phyloP scores from a whole-genome alignment of 92 coral and sea anemone genomes.

The Siderastrea siderea region DNA sequence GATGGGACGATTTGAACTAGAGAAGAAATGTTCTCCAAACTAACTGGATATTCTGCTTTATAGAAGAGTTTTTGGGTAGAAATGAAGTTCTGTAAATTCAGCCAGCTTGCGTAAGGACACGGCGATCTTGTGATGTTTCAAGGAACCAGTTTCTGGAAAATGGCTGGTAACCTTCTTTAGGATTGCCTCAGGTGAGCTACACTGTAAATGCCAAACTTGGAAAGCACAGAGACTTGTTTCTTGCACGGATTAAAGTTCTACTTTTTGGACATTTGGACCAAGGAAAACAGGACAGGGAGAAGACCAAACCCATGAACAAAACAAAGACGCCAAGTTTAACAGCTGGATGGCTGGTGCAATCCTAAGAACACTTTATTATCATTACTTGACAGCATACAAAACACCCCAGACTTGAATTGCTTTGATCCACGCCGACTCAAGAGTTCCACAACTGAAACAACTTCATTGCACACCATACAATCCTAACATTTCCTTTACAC shows the following conservation, averaged over 20 bases:
- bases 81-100: neutral
- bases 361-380: constrained; percentile 14
- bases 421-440: too few species aligned
- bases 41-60: neutral
- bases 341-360: constrained; percentile 7
- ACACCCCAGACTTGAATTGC: constrained; percentile 1
- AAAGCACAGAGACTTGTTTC: neutral
- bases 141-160: neutral
- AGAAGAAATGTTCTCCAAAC: neutral
- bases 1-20: neutral
- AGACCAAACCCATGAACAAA: neutral
- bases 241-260: neutral
- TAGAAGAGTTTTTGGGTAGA: neutral
- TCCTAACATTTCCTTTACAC: neutral
- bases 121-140: neutral
- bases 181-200: neutral
- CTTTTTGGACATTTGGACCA: neutral
- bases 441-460: neutral
- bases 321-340: neutral
- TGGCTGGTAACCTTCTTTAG: neutral
- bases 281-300: neutral
- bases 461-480: constrained; percentile 1
- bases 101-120: neutral
- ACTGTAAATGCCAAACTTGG: neutral
- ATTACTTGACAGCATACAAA: constrained; percentile 13